Evolutionary conservation across 2,888 invertebrate genomes (phyloP).

Genomic region (Dione vanillae): DNA sequence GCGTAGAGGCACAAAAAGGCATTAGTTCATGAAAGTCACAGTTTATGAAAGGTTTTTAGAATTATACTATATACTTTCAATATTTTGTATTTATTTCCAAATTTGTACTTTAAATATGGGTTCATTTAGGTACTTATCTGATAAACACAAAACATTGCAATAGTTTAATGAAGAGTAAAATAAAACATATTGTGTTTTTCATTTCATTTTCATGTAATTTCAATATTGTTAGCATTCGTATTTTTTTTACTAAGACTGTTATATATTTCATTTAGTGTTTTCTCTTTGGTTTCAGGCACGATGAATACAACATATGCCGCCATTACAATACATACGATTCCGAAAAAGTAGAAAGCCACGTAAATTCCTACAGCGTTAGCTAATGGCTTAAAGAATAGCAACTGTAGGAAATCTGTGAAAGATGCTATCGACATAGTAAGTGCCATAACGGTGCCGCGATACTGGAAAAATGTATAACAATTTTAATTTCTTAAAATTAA

Average conservation of each 20-base stretch:
- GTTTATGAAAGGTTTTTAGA: too few species aligned
- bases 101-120: too few species aligned
- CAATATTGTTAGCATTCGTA: not conserved
- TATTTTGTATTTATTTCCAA: too few species aligned
- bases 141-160: too few species aligned
- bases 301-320: slow-evolving; percentile 59
- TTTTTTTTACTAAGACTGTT: slow-evolving; percentile 34
- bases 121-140: too few species aligned
- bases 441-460: slow-evolving; percentile 69
- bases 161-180: not conserved
- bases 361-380: slow-evolving; percentile 62
- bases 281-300: slow-evolving; percentile 68
- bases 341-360: slow-evolving; percentile 67
- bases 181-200: not conserved
- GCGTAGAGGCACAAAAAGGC: too few species aligned
- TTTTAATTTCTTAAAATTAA: not conserved
- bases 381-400: slow-evolving; percentile 69
- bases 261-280: slow-evolving; percentile 66
- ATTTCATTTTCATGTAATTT: slow-evolving; percentile 8
- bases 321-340: slow-evolving; percentile 58
- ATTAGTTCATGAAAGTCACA: too few species aligned
- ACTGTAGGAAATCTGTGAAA: slow-evolving; percentile 61
- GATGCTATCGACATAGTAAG: slow-evolving; percentile 63
- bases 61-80: too few species aligned
- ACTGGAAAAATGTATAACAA: slow-evolving; percentile 57